These are phyloP conservation scores for Theropithecus gelada DNA, from an alignment of 2,113 vertebrate species.

Conservation along the genomic window DNA sequence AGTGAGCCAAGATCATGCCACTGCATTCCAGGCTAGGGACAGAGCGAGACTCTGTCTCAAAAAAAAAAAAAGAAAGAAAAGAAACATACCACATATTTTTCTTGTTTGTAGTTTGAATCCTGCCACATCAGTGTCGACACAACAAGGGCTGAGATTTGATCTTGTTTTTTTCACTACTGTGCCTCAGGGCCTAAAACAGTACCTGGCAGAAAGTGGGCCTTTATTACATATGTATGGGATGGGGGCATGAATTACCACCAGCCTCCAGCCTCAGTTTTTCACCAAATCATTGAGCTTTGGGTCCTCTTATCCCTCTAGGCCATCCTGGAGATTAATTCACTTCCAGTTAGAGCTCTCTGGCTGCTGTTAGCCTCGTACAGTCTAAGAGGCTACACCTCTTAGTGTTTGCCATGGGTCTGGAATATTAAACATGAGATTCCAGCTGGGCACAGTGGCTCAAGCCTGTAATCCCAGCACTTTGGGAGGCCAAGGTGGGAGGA, in stretches of 20 bases:
- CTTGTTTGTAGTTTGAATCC: neutral
- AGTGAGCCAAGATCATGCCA: too few species aligned
- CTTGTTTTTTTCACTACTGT: neutral
- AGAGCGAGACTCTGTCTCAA: too few species aligned
- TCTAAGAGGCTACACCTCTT: neutral
- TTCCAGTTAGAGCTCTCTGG: neutral
- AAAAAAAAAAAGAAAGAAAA: too few species aligned
- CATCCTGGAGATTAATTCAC: neutral
- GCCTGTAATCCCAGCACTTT: neutral
- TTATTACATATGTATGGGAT: neutral
- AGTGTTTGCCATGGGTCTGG: neutral
- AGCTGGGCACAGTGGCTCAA: neutral
- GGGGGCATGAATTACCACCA: neutral
- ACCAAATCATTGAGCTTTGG: neutral
- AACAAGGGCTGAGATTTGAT: neutral
- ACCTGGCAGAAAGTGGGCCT: neutral
- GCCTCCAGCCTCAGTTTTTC: neutral
- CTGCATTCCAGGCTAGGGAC: too few species aligned
- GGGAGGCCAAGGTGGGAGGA: too few species aligned
- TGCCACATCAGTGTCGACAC: neutral
- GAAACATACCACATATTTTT: neutral
- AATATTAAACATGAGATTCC: neutral
- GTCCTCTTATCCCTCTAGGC: neutral
- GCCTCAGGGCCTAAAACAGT: constrained; percentile 6
- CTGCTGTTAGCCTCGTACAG: neutral